Evolutionary conservation across 2,113 vertebrate species (phyloP).

Genomic region (Catharus minimus): DNA sequence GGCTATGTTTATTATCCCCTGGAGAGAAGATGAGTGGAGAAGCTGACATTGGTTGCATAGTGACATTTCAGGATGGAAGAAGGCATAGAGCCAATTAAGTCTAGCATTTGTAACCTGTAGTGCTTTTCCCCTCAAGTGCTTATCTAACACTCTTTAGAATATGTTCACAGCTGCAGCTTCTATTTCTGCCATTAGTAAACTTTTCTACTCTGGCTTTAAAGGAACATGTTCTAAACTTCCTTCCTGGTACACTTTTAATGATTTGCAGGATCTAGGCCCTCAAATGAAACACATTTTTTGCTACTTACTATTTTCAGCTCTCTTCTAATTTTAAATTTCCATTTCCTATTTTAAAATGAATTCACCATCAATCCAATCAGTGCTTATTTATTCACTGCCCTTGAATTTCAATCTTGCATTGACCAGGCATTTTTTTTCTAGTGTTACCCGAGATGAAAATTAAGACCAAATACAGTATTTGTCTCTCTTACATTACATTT

Average conservation of each 20-base stretch:
- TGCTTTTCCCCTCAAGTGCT: constrained; percentile 62
- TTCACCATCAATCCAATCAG: neutral
- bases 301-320: neutral
- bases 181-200: constrained; percentile 60
- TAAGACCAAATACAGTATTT: neutral
- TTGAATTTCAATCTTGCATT: constrained; percentile 6
- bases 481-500: neutral
- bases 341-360: neutral
- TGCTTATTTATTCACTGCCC: neutral
- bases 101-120: constrained; percentile 64
- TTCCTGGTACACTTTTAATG: constrained; percentile 21
- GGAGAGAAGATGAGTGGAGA: constrained; percentile 53
- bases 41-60: constrained; percentile 44
- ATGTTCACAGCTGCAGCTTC: constrained; percentile 62
- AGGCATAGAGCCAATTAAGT: constrained; percentile 59
- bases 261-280: neutral
- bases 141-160: constrained; percentile 63
- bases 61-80: constrained; percentile 64
- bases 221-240: constrained; percentile 20
- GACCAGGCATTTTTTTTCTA: neutral
- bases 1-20: constrained; percentile 49
- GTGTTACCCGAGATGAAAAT: neutral
- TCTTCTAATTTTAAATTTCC: neutral
- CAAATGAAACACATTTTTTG: neutral
- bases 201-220: constrained; percentile 47